Conservation (phyloP, 2,797 vertebrate species). For the Sylvia borin region DNA sequence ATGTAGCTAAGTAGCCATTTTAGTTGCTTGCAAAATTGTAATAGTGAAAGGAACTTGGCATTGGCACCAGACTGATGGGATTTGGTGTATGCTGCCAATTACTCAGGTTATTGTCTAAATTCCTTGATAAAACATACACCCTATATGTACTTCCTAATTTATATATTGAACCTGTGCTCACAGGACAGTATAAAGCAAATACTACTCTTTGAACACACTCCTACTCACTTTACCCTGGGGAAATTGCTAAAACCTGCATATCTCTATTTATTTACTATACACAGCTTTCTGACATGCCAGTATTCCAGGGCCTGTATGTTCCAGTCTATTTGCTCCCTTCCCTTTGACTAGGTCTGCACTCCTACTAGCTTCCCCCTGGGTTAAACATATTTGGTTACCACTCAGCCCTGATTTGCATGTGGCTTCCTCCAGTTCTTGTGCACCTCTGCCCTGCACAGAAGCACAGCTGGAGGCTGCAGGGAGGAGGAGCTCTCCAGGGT, state of each 20-base stretch:
- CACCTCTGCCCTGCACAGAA: neutral
- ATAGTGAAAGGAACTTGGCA: neutral
- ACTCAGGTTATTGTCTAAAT: neutral
- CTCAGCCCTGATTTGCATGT: neutral
- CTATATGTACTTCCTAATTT: neutral
- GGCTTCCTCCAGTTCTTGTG: neutral
- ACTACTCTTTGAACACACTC: neutral
- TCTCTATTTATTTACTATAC: neutral
- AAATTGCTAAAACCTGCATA: neutral
- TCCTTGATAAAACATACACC: neutral
- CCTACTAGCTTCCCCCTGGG: neutral
- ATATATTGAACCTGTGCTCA: neutral
- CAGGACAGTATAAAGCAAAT: neutral
- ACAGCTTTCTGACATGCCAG: neutral
- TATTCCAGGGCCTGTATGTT: neutral
- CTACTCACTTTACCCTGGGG: neutral
- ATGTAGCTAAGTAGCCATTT: neutral
- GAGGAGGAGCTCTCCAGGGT: conserved; percentile 64
- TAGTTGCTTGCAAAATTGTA: conserved; percentile 1
- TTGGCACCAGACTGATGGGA: neutral
- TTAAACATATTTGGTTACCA: neutral
- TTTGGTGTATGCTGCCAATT: neutral
- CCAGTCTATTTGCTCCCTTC: neutral
- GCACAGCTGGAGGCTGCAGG: neutral
- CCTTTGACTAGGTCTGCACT: neutral